phyloP scores from a whole-genome alignment of 2,113 vertebrate species.

The Emberiza fucata region DNA sequence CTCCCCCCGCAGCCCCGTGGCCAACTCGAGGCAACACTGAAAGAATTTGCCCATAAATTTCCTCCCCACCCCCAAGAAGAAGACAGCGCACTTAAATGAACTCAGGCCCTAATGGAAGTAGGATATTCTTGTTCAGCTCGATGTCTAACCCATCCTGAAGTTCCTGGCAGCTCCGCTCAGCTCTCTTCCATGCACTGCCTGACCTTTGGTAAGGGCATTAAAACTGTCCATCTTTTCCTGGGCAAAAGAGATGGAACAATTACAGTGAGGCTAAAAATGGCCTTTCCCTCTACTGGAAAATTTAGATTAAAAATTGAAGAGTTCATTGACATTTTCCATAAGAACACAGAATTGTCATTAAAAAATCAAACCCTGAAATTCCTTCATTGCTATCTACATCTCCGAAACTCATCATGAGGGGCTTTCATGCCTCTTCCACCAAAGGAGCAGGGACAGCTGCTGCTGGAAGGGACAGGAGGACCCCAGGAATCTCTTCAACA shows the following conservation, averaged over 20 bases:
- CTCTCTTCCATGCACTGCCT: not conserved
- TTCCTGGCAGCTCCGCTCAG: not conserved
- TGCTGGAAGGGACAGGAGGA: not conserved
- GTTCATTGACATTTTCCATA: slow-evolving; percentile 16
- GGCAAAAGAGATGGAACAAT: not conserved
- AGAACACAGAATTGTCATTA: not conserved
- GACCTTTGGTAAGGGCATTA: not conserved
- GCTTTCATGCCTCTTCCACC: not conserved
- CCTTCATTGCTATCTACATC: not conserved
- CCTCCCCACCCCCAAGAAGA: not conserved
- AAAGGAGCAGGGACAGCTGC: not conserved
- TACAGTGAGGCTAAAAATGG: slow-evolving; percentile 4
- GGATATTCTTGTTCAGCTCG: not conserved
- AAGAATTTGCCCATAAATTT: slow-evolving; percentile 20
- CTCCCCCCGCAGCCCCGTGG: not conserved
- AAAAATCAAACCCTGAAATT: not conserved
- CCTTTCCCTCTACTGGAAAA: not conserved
- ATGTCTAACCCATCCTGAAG: not conserved
- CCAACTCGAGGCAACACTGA: not conserved
- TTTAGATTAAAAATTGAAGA: slow-evolving; percentile 15
- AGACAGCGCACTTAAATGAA: not conserved
- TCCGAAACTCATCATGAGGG: not conserved
- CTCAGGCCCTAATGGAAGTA: not conserved
- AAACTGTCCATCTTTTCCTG: slow-evolving; percentile 12
- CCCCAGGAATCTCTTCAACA: not conserved